Percentiles rank a stretch among this genome's conserved stretches.
Evolutionary conservation across 2,797 vertebrate species (phyloP).

Genomic region (Parotocinclus haroldoi): DNA sequence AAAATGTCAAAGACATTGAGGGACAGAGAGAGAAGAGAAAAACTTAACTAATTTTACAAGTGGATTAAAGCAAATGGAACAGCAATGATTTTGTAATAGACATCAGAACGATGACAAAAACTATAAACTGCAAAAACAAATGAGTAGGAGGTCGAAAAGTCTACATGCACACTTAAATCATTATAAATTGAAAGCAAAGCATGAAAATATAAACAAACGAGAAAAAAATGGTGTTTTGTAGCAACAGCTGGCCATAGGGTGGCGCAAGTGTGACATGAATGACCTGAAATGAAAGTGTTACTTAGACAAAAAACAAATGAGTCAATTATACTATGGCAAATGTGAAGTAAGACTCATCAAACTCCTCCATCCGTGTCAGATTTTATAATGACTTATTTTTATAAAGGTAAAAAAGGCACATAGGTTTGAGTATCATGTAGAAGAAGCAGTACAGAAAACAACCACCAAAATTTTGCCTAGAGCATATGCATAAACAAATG

Average conservation of each 20-base stretch:
- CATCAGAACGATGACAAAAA: no score
- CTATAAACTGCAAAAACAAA: no score
- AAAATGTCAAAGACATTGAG: neutral
- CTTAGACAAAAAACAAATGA: slow-evolving; percentile 38
- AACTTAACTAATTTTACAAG: no score
- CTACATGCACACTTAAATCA: slow-evolving; percentile 41
- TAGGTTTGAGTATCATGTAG: slow-evolving; percentile 1
- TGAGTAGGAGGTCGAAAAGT: slow-evolving; percentile 17
- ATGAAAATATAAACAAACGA: slow-evolving; percentile 32
- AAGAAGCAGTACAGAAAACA: slow-evolving; percentile 20
- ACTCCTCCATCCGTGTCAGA: slow-evolving; percentile 50
- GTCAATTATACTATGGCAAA: slow-evolving; percentile 38
- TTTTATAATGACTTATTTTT: slow-evolving; percentile 13
- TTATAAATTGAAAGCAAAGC: slow-evolving; percentile 43
- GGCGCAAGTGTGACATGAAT: slow-evolving; percentile 37
- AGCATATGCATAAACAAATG: slow-evolving; percentile 1
- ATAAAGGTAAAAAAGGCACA: neutral
- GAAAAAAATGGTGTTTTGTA: no score
- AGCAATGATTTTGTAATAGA: no score
- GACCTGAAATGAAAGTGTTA: slow-evolving; percentile 41
- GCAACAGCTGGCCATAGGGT: slow-evolving; percentile 42
- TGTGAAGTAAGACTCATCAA: slow-evolving; percentile 49
- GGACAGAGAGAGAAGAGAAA: neutral
- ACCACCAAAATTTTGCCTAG: slow-evolving; percentile 10
- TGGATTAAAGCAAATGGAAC: no score